Base-by-base conservation (phyloP, 2,113 vertebrate genomes). In the Spizaetus ornatus region DNA sequence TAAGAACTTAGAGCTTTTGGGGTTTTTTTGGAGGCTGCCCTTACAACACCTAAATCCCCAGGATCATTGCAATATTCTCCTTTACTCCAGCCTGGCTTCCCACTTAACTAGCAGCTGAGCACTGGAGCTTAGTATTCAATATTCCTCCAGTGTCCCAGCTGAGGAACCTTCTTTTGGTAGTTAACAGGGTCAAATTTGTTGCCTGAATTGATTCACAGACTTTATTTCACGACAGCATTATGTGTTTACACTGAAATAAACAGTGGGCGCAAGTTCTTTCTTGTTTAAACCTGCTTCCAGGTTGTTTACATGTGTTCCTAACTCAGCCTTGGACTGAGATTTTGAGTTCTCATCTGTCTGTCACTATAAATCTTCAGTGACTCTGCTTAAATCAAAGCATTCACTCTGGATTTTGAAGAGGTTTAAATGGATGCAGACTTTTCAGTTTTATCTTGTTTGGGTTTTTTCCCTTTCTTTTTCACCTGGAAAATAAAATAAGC, bases 401-500 rank as follows among this genome's bases (percentile, higher is more conserved):
- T 43, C 58, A 45, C 50, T 91, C 55, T 59, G 70, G 86, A 82
- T 87, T 91, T 91, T 88, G 34, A 72, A 94, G 76, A 78, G 34
- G 58, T 92, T 90, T 88, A 77, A 90, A 87, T 63, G 45, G 76
- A 81, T 88, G 45, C 34, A 88, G 74, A 55, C 38, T 86, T 58
- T 38, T 63, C 29, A 55, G 55, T 73, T 95, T 90, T 87, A 62
- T 86, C 45, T 94, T 84, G 36, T 86, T 78, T 63, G 34, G 17
- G 31, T 10, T 83, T 47, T 82, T 43, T n/a, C 25, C 32, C 36
- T 61, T 83, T 66, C 47, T 90, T 89, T 91, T 82, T 38, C 71
- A 82, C 89, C 59, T 86, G 53, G 67, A 42, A 90, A 95, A 96
- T 73, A 94, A 94, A 95, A 76, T 32, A 91, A 95, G 79, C 93